These are phyloP conservation scores for Strigamia maritima DNA, from an alignment of 2,888 invertebrate species.

Conservation along the genomic window DNA sequence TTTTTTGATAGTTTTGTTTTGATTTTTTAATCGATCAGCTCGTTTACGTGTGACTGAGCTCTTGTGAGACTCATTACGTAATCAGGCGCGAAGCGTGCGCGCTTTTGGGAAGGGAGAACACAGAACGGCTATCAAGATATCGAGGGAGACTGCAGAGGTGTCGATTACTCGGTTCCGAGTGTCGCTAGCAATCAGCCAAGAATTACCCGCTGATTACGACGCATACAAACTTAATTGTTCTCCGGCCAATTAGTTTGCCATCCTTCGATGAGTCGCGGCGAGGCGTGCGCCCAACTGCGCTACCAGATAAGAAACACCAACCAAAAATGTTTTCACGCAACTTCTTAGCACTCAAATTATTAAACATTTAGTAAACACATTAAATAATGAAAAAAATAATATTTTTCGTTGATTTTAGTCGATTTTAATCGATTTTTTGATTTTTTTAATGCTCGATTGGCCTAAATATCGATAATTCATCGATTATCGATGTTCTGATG, in stretches of 20 bases:
- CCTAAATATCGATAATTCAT: too few species aligned
- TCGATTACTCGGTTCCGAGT: conserved; percentile 19
- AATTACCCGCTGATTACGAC: conserved; percentile 23
- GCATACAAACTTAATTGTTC: conserved; percentile 3
- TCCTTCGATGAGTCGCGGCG: not conserved
- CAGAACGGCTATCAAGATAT: conserved; percentile 6
- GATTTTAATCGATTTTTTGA: too few species aligned
- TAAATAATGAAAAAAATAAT: too few species aligned
- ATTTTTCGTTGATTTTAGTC: too few species aligned
- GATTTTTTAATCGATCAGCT: not conserved
- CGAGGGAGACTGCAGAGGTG: conserved; percentile 9
- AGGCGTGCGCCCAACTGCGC: not conserved
- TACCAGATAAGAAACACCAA: not conserved
- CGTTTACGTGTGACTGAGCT: not conserved
- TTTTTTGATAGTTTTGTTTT: not conserved
- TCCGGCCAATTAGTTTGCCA: not conserved
- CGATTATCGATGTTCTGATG: too few species aligned
- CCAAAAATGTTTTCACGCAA: not conserved
- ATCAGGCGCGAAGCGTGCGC: conserved; percentile 21
- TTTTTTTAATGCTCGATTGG: too few species aligned
- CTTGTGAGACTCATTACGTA: conserved; percentile 16
- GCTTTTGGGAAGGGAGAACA: not conserved
- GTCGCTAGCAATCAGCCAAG: conserved; percentile 6
- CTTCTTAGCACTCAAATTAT: not conserved
- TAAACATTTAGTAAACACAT: too few species aligned